phyloP scores from a whole-genome alignment of 1,140 invertebrate genomes.

The Philotrypesis tridentata region DNA sequence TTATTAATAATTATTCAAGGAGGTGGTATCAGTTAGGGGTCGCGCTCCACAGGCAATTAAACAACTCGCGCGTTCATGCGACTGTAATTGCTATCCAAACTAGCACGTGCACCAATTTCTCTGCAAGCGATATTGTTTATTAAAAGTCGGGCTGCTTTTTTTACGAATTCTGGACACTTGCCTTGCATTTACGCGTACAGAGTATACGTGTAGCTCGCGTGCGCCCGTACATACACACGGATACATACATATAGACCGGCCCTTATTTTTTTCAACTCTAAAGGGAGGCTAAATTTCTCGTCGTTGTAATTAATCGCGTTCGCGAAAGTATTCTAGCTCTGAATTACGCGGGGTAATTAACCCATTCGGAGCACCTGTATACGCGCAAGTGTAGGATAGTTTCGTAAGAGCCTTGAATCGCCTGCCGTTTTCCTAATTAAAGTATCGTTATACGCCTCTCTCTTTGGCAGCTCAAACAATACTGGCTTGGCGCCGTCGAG shows the following conservation, averaged over 20 bases:
- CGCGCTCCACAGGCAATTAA: not conserved
- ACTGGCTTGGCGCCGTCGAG: not conserved
- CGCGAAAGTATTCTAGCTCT: slow-evolving; percentile 39
- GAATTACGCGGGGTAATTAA: slow-evolving; percentile 53
- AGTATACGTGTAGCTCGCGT: too few species aligned
- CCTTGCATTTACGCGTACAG: too few species aligned
- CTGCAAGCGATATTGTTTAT: not conserved
- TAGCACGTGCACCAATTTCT: not conserved
- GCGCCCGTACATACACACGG: too few species aligned
- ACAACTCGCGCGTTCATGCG: not conserved
- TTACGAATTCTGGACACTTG: not conserved
- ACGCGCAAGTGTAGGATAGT: slow-evolving; percentile 37
- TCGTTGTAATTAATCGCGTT: slow-evolving; percentile 42
- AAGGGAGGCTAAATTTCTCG: not conserved
- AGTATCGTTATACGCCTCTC: slow-evolving; percentile 25
- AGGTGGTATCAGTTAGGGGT: too few species aligned
- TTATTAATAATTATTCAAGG: too few species aligned
- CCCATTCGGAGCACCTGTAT: slow-evolving; percentile 53
- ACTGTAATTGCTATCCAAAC: not conserved
- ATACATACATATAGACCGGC: too few species aligned
- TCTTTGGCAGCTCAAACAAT: not conserved
- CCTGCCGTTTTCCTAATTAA: slow-evolving; percentile 42
- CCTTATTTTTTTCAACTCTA: not conserved
- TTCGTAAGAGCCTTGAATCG: slow-evolving; percentile 47
- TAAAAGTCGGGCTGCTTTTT: not conserved